phyloP scores from a whole-genome alignment of 2,797 vertebrate species.

The Chrysocyon brachyurus region DNA sequence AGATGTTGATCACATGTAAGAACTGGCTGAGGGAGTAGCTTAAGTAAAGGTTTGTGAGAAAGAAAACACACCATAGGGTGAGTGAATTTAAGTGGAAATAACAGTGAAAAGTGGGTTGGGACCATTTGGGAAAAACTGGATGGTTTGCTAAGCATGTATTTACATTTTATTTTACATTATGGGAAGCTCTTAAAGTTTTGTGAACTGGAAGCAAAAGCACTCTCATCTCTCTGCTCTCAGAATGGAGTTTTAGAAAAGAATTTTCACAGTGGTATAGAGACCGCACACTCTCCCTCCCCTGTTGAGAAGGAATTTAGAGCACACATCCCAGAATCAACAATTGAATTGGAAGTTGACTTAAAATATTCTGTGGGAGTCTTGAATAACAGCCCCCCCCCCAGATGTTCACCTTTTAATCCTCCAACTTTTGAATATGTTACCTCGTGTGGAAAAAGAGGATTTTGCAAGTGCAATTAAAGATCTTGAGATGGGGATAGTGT shows the following conservation, averaged over 20 bases:
- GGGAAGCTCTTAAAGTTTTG: slow-evolving; percentile 18
- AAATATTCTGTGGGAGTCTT: background rate
- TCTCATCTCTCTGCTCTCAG: background rate
- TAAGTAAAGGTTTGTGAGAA: background rate
- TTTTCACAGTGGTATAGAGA: background rate
- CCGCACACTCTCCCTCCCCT: background rate
- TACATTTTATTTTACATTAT: slow-evolving; percentile 41
- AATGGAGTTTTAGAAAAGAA: slow-evolving; percentile 19
- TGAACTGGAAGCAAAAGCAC: slow-evolving; percentile 7
- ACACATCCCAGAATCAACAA: background rate
- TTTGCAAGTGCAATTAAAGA: background rate
- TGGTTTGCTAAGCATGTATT: background rate
- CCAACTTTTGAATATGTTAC: background rate
- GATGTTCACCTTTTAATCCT: background rate
- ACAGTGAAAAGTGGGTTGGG: background rate
- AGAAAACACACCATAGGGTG: background rate
- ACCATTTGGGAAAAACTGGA: background rate
- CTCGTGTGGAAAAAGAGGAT: background rate
- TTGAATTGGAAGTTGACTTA: background rate
- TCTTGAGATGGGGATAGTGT: background rate
- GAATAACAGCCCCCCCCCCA: background rate
- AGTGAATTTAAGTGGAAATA: background rate
- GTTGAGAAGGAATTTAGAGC: background rate
- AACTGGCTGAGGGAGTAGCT: background rate
- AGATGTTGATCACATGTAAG: background rate